Base-by-base conservation (phyloP, 2,113 vertebrate genomes). In the Amphilophus citrinellus region DNA sequence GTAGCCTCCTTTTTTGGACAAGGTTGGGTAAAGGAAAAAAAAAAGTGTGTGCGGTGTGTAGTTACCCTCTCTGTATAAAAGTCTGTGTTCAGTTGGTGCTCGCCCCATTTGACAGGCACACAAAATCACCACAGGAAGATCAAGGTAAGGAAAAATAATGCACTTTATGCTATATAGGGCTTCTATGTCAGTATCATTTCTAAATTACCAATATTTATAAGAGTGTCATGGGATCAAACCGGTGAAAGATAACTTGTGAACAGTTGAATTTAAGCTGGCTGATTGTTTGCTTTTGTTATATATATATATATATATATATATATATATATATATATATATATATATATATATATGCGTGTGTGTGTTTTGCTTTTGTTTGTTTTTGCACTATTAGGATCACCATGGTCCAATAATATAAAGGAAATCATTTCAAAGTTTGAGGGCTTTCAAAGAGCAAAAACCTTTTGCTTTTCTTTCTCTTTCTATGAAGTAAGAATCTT, bases 121-220 rank as follows among this genome's bases (percentile, higher is more conserved):
- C 37, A 2, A 66, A 76, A 32, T 6, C 58, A 30, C 13, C 60
- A 15, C 20, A 2, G n/a, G n/a, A 39, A 56, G 61, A 89, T 65
- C 30, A 66, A 92, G 85, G 91, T 94, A 92, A 84, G 83, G 27
- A 17, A 18, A 83, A 35, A 42, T 10, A 77, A 37, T 9, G 15
- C 1, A 35, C 14, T 61, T 76, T 6, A 4, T n/a, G 4, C 63
- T 50, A 7, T 62, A 20, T 13, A 56, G 20, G 50, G 27, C 44
- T 71, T 71, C 47, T 35, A 35, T 3, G 1, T 35, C 6, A 68
- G 22, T 53, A 10, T 22, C 0, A 0, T 2, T 71, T 14, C 14
- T 47, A 30, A 35, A 63, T 20, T 32, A 1, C 14, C 53, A 39
- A 37, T 39, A 22, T 24, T 58, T 73, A 5, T 53, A 20, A 53